Conservation (phyloP, 2,797 vertebrate species). For the Anisognathus igniventris region DNA sequence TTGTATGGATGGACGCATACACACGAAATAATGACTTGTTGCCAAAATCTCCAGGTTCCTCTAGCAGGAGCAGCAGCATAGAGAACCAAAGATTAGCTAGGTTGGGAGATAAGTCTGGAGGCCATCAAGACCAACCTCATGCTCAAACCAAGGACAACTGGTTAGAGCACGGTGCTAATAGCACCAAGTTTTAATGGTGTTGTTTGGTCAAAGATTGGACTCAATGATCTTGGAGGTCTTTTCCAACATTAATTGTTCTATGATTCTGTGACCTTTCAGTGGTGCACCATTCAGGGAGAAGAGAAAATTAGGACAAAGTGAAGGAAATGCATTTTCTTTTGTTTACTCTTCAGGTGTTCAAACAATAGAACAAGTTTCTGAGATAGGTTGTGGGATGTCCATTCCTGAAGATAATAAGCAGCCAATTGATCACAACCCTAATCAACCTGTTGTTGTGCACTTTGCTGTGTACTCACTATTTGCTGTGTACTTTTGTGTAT, state of each 20-base stretch:
- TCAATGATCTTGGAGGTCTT: neutral
- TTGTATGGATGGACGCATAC: neutral
- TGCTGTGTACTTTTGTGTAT: neutral
- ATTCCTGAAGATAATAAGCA: neutral
- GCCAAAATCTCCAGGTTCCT: neutral
- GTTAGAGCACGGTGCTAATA: too few species aligned
- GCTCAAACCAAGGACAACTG: neutral
- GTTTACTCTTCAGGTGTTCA: neutral
- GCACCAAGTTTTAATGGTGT: neutral
- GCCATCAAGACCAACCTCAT: neutral
- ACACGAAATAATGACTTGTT: accelerated
- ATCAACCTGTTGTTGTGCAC: neutral
- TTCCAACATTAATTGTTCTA: neutral
- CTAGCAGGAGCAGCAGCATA: neutral
- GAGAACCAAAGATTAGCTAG: neutral
- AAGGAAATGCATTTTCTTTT: neutral
- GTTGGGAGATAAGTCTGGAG: neutral
- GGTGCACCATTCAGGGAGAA: neutral
- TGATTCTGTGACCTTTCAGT: neutral
- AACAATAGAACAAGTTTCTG: neutral
- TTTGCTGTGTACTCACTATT: neutral
- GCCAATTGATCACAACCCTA: neutral
- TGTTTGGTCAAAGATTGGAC: neutral
- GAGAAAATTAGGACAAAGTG: neutral
- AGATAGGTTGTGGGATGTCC: neutral